Evolutionary conservation across 1,140 invertebrate species (phyloP).

Genomic region (Ladona fulva): DNA sequence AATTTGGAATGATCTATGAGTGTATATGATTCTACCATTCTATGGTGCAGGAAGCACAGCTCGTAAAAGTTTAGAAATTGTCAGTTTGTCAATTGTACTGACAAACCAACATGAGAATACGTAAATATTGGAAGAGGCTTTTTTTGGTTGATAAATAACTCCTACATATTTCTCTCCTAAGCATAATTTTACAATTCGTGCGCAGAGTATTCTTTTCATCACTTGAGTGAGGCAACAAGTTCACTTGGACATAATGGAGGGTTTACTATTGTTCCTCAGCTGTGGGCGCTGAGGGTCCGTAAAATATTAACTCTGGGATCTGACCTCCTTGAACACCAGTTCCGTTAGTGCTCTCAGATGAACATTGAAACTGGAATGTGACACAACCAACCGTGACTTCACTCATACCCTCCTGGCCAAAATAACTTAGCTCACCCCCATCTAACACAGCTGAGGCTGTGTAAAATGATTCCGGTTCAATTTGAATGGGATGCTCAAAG

Average conservation of each 20-base stretch:
- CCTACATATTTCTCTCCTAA: background rate
- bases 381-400: slow-evolving; percentile 82
- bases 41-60: too few species aligned
- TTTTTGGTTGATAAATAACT: background rate
- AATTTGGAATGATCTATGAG: too few species aligned
- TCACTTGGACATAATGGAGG: background rate
- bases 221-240: background rate
- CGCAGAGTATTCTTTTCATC: background rate
- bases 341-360: slow-evolving; percentile 87
- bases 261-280: slow-evolving; percentile 20
- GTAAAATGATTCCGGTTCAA: slow-evolving; percentile 84
- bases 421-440: slow-evolving; percentile 85
- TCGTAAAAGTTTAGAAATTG: too few species aligned
- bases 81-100: background rate
- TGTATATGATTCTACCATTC: too few species aligned
- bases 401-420: slow-evolving; percentile 89
- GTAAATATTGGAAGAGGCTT: background rate
- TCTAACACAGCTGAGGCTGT: slow-evolving; percentile 83
- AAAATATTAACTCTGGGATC: slow-evolving; percentile 89
- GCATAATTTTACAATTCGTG: background rate
- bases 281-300: slow-evolving; percentile 54
- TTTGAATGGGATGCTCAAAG: slow-evolving; percentile 82
- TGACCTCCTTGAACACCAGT: slow-evolving; percentile 90
- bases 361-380: slow-evolving; percentile 90
- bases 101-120: background rate